A percentile compares a stretch with the other conserved stretches of the same genome.
Conservation (phyloP, 2,888 invertebrate genomes). For the Orthosia cruda region DNA sequence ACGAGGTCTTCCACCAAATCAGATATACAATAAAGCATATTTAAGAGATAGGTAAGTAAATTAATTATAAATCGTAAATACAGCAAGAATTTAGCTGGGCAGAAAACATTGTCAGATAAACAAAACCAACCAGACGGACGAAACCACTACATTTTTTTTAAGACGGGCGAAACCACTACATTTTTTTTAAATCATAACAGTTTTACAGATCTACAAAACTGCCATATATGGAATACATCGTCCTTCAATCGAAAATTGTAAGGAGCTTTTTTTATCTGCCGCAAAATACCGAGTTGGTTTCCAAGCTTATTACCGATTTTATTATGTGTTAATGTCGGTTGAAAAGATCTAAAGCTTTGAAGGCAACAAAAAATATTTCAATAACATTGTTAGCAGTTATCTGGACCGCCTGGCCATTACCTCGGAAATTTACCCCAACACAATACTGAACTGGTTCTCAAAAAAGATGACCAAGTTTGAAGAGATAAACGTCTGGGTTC, state of each 20-base stretch:
- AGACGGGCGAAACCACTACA: background rate
- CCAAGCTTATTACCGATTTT: constrained; percentile 58
- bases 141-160: background rate
- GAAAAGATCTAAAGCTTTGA: constrained; percentile 59
- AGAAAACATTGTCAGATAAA: background rate
- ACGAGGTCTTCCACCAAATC: no score
- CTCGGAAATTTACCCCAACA: constrained; percentile 66
- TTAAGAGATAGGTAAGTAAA: background rate
- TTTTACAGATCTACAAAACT: constrained; percentile 14
- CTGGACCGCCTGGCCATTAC: constrained; percentile 70
- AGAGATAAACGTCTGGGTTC: constrained; percentile 48
- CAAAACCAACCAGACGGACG: background rate
- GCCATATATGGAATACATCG: background rate
- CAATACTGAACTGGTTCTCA: constrained; percentile 65
- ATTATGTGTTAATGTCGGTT: constrained; percentile 64
- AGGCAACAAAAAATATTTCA: constrained; percentile 68
- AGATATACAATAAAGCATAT: background rate
- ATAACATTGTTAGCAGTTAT: constrained; percentile 71
- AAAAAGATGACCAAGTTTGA: constrained; percentile 51
- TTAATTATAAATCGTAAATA: background rate
- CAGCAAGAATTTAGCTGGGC: background rate
- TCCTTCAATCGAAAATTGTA: constrained; percentile 37
- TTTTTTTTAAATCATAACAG: background rate
- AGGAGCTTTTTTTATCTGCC: constrained; percentile 37
- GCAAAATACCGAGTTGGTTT: constrained; percentile 36